Base-by-base conservation (phyloP, 2,888 invertebrate genomes). In the Drosophila basisetae region DNA sequence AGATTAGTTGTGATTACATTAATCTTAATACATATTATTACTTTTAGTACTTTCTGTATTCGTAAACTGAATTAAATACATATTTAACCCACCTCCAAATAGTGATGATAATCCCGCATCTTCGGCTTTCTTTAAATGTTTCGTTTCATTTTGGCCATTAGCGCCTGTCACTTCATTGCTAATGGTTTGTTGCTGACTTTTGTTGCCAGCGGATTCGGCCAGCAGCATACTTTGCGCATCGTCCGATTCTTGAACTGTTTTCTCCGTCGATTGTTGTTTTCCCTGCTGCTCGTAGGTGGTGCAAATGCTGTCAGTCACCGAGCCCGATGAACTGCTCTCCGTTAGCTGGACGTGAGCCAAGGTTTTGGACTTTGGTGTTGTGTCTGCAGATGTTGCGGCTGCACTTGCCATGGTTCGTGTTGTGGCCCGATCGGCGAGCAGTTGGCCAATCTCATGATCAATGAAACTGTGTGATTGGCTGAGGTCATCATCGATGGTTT, bases 311-410 rank as follows among this genome's bases (percentile, higher is more conserved):
- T 95, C 95, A 33, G 95, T 95, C 67, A 95, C 92, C 3, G 95
- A 95, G 58, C 95, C 95, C 66, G 95, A 95, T 33, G 95, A 95
- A 83, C 95, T 95, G 90, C 95, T 95, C 89, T 95, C 95, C 1
- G 95, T 95, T 64, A 95, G 92, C 76, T 94, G 94, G 7, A 91
- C 77, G 10, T 89, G 91, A 2, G 80, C 73, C 64, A 93, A 84
- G 76, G 82, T 13, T 33, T 80, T 63, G 7, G 66, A 10, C 13
- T 72, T 73, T 2, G 61, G 60, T 18, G 59, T 47, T 31, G 78
- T 16, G n/a, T 75, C 75, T 25, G 50, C 10, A 11, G 54, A 58
- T 18, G 47, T 30, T 1, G 64, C 30, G 0, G 58, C 28, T 9
- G 66, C 13, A 2, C 62, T 5, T 2, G 65, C 16, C 22, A 54